Evolutionary conservation across 2,888 invertebrate species (phyloP).

Genomic region (Anagyrus pseudococci): DNA sequence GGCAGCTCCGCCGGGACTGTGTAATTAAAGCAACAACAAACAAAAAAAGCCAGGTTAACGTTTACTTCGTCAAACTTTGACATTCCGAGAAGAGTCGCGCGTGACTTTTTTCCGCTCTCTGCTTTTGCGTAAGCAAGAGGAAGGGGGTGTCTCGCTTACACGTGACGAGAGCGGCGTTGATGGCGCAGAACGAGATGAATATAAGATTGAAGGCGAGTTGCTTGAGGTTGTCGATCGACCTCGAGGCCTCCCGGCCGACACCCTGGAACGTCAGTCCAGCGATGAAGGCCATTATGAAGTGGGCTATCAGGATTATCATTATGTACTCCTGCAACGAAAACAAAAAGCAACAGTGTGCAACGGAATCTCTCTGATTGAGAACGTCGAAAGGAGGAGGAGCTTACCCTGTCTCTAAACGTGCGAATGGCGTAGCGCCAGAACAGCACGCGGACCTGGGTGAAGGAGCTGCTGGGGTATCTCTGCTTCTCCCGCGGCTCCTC

Average conservation of each 20-base stretch:
- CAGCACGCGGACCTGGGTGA: constrained; percentile 68
- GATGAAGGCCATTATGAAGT: constrained; percentile 79
- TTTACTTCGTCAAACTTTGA: background rate
- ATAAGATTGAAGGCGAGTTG: constrained; percentile 90
- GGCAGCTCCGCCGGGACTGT: constrained; percentile 85
- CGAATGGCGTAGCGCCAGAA: constrained; percentile 70
- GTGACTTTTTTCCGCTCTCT: no score
- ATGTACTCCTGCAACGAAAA: background rate
- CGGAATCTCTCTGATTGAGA: no score
- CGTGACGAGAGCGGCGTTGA: constrained; percentile 86
- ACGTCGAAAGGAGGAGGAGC: background rate
- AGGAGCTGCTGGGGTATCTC: constrained; percentile 68
- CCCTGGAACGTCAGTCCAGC: constrained; percentile 86
- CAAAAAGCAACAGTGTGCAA: background rate
- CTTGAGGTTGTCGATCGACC: constrained; percentile 85
- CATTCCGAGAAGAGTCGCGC: background rate
- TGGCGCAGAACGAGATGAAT: constrained; percentile 94
- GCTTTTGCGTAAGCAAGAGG: no score
- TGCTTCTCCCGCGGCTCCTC: constrained; percentile 64
- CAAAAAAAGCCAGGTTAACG: background rate
- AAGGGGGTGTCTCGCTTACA: constrained; percentile 73
- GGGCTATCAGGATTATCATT: constrained; percentile 53
- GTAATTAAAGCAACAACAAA: background rate
- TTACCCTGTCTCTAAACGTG: constrained; percentile 72
- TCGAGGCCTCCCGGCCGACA: constrained; percentile 83